Evolutionary conservation across 2,888 invertebrate genomes (phyloP).

Genomic region (Agrotis ipsilon): DNA sequence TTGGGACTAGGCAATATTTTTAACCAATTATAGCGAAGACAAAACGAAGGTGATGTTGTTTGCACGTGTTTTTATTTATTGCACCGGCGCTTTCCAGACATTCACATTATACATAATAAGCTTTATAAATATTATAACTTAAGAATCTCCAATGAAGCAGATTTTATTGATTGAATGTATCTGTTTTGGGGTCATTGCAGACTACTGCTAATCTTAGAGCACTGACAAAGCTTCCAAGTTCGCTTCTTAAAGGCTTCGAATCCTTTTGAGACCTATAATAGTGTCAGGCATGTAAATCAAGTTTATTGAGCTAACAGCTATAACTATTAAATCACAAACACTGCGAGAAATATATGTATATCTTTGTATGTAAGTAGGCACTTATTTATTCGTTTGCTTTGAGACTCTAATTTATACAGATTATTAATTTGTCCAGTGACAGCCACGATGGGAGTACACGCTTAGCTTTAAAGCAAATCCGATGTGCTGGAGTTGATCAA

Average conservation of each 20-base stretch:
- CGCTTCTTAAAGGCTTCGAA: constrained; percentile 26
- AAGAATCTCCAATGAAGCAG: constrained; percentile 12
- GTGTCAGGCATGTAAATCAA: constrained; percentile 47
- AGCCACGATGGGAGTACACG: constrained; percentile 25
- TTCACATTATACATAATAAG: constrained; percentile 10
- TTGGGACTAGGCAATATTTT: constrained; percentile 40
- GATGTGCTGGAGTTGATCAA: constrained; percentile 20
- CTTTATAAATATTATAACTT: constrained; percentile 6
- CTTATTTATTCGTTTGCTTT: constrained; percentile 52
- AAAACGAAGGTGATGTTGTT: constrained; percentile 27
- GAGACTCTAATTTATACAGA: constrained; percentile 44
- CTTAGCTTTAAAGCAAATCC: constrained; percentile 37
- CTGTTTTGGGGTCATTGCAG: constrained; percentile 30
- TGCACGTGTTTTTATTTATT: constrained; percentile 26
- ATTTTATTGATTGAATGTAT: constrained; percentile 27
- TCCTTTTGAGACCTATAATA: constrained; percentile 36
- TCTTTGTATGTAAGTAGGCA: constrained; percentile 33
- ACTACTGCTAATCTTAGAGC: constrained; percentile 28
- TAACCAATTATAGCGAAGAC: constrained; percentile 44
- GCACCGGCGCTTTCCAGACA: constrained; percentile 1
- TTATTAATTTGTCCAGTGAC: constrained; percentile 53
- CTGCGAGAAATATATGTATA: constrained; percentile 26
- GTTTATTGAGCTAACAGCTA: constrained; percentile 53
- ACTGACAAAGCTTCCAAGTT: constrained; percentile 31
- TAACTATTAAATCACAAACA: constrained; percentile 49